phyloP scores from a whole-genome alignment of 2,113 vertebrate genomes.

The Semnornis frantzii region DNA sequence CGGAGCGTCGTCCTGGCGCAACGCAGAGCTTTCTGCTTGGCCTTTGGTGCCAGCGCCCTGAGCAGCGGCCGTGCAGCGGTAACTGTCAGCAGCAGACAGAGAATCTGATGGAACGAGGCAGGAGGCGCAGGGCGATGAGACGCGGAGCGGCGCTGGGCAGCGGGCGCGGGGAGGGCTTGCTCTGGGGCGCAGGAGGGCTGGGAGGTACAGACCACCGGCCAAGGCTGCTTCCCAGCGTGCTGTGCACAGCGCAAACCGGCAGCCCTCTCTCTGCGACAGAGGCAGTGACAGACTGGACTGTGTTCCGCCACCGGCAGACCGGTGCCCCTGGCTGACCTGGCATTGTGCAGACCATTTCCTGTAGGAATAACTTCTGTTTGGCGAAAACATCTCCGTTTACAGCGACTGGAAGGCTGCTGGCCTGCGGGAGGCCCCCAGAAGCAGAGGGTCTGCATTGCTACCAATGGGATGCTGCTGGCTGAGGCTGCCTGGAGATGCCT shows the following conservation, averaged over 20 bases:
- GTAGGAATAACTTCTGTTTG: not conserved
- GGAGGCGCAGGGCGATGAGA: not conserved
- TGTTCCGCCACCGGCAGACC: not conserved
- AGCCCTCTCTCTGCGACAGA: not conserved
- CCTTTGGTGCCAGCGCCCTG: rapidly evolving
- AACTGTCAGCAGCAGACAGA: not conserved
- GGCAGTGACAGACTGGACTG: not conserved
- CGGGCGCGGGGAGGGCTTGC: not conserved
- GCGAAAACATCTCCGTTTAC: not conserved
- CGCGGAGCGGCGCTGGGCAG: not conserved
- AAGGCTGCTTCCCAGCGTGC: not conserved
- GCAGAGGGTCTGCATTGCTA: not conserved
- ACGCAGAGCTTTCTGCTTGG: rapidly evolving
- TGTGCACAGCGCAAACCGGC: rapidly evolving
- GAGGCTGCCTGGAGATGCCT: not conserved
- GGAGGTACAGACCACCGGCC: not conserved
- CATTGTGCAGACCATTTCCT: not conserved
- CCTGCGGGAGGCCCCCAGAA: not conserved
- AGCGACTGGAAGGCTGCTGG: not conserved
- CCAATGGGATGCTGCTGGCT: rapidly evolving
- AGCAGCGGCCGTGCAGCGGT: not conserved
- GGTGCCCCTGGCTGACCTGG: not conserved
- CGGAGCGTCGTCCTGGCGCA: not conserved
- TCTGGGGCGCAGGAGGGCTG: not conserved
- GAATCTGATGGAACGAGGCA: constrained; percentile 8